Base-by-base conservation (phyloP, 2,113 vertebrate species). In the Cyprinodon variegatus region DNA sequence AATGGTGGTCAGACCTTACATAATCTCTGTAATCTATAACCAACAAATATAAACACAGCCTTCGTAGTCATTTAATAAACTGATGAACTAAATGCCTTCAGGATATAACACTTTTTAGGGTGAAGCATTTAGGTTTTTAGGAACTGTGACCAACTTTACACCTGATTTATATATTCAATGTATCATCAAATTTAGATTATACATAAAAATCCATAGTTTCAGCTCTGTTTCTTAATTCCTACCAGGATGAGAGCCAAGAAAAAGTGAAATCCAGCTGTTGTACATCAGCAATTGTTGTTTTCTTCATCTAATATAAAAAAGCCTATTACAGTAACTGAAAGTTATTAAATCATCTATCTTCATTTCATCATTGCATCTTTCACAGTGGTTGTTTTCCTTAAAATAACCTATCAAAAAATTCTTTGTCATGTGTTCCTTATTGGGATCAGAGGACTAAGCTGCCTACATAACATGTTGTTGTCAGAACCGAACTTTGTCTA, bases 381-480 rank as follows among this genome's bases (percentile, higher is more conserved):
- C 63, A 74, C 61, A 83, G 67, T 45, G 74, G 74, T 73, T 69
- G 67, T 73, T 71, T 69, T 70, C 67, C 61, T 10, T 65, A 72
- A 50, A 39, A 41, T 38, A 45, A 50, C 40, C 59, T 29, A 40
- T 69, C 59, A 82, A 76, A 80, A 82, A 61, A 74, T 76, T 80
- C 63, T 68, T 70, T 60, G 36, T 29, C 63, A 72, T 77, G 45
- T 81, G 81, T 43, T 46, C 29, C 73, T 68, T 45, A 41, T 67
- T 2, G 4, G 68, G 77, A 83, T 69, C 53, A 68, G 65, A 66
- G 68, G 43, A 80, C 59, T 74, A 61, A 69, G 74, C 79, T 68
- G 72, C 77, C 86, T 80, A 88, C 68, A 74, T 75, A 84, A 86
- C 88, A 85, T 76, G 68, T 83, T 72, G 78, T 76, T 89, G 85